Conservation (phyloP, 2,113 vertebrate species). For the Cyrtonyx montezumae region DNA sequence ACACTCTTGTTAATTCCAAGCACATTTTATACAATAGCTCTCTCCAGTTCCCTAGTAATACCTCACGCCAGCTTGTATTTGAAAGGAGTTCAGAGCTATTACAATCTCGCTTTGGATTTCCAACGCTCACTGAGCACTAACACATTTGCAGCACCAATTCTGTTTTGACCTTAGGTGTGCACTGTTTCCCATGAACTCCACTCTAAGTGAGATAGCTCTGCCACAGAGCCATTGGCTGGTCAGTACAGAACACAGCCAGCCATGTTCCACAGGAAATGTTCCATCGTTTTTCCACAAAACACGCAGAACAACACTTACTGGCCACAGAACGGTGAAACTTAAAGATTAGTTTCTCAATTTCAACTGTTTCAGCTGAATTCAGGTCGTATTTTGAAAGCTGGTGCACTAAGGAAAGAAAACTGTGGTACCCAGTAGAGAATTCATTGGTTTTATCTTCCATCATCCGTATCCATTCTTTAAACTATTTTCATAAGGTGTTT, state of each 20-base stretch:
- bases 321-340: neutral
- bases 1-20: conserved; percentile 54
- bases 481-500: neutral
- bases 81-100: neutral
- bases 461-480: neutral
- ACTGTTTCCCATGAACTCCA: neutral
- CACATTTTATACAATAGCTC: conserved; percentile 43
- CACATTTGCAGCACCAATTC: neutral
- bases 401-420: neutral
- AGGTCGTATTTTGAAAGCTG: neutral
- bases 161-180: neutral
- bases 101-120: neutral
- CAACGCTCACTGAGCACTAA: neutral
- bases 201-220: neutral
- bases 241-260: neutral
- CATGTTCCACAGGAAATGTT: neutral
- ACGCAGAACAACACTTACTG: neutral
- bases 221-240: neutral
- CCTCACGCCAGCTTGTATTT: neutral
- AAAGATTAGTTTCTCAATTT: neutral
- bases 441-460: neutral
- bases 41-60: conserved; percentile 13
- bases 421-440: neutral
- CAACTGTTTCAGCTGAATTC: neutral
- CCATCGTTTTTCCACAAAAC: neutral